Percentiles rank a stretch among this genome's conserved stretches.
Evolutionary conservation across 2,113 vertebrate genomes (phyloP).

Genomic region (Corydoras sp.): DNA sequence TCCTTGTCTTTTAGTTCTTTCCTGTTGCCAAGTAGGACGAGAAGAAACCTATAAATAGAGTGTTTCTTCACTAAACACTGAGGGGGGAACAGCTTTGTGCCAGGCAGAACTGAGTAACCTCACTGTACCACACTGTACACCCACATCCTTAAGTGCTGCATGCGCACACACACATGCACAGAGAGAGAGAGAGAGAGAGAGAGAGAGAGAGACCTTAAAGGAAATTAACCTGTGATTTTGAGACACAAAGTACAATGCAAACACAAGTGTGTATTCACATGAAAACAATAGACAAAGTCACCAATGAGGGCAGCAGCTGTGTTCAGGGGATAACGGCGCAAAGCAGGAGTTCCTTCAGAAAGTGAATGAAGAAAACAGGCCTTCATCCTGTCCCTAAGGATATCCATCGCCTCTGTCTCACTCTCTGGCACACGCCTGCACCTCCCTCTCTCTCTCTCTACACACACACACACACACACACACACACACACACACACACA

Average conservation of each 20-base stretch:
- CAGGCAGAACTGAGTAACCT: constrained; percentile 59
- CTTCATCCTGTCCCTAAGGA: constrained; percentile 48
- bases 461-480: constrained; percentile 2
- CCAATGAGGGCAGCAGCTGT: constrained; percentile 59
- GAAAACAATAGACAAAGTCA: constrained; percentile 59
- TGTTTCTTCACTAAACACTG: constrained; percentile 51
- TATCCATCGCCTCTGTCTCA: constrained; percentile 40
- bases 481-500: constrained; percentile 5
- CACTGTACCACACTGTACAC: constrained; percentile 48
- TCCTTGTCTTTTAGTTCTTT: constrained; percentile 63
- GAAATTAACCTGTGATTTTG: constrained; percentile 11
- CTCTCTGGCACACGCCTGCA: constrained; percentile 21
- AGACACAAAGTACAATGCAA: neutral
- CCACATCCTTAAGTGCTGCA: constrained; percentile 22
- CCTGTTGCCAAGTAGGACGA: constrained; percentile 74
- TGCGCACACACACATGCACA: constrained; percentile 17
- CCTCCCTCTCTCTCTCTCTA: neutral
- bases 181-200: constrained; percentile 12
- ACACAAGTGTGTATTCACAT: constrained; percentile 35
- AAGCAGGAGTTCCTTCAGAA: constrained; percentile 47
- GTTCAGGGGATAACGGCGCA: constrained; percentile 46
- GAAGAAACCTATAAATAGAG: constrained; percentile 71
- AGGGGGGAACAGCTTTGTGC: constrained; percentile 52
- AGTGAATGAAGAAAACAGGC: constrained; percentile 47
- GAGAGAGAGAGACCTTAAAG: neutral